Base-by-base conservation (phyloP, 1,140 invertebrate genomes). In the Lepeophtheirus salmonis region DNA sequence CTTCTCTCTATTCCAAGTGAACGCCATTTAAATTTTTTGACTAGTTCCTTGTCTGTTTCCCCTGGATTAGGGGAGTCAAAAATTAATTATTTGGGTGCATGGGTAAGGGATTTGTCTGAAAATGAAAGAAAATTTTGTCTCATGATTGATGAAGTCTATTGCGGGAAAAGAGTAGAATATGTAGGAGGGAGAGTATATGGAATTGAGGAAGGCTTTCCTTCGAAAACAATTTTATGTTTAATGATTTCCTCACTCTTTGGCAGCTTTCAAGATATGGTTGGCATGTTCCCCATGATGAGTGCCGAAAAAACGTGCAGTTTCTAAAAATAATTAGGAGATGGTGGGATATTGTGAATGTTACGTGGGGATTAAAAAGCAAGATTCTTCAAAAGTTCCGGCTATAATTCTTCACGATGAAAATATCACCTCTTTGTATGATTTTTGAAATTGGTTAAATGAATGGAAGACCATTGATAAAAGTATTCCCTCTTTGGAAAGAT, bases 291-390 rank as follows among this genome's bases (percentile, higher is more conserved):
- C 49, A 50, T 50, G 49, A 50, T 2, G 49, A 50, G 49, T 50
- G 49, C 16, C 49, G 2, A 3, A 20, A 50, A 2, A 50, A n/a
- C 20, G 3, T 50, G 20, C 3, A n/a, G 49, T 50, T 50, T 18
- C 49, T 50, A n/a, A 50, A 50, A 50, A 12, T 50, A 2, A 12
- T 50, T 18, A n/a, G 49, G 2, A 2, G 20, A 2, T 50, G 49
- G 49, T 50, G 49, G 49, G 20, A 50, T 50, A 50, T 50, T 10
- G 49, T 50, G 49, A 50, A 50, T 50, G 49, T 50, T n/a, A 50
- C 2, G 16, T 17, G 49, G n/a, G n/a, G n/a, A n/a, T n/a, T n/a
- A n/a, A n/a, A n/a, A n/a, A n/a, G n/a, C n/a, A n/a, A n/a, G n/a
- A 50, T 12, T 18, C 49, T 17, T 17, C 16, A 50, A 50, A 12